Percentiles rank a stretch among this genome's conserved stretches.
phyloP scores from a whole-genome alignment of 2,888 invertebrate species.

The Agrypnus murinus region DNA sequence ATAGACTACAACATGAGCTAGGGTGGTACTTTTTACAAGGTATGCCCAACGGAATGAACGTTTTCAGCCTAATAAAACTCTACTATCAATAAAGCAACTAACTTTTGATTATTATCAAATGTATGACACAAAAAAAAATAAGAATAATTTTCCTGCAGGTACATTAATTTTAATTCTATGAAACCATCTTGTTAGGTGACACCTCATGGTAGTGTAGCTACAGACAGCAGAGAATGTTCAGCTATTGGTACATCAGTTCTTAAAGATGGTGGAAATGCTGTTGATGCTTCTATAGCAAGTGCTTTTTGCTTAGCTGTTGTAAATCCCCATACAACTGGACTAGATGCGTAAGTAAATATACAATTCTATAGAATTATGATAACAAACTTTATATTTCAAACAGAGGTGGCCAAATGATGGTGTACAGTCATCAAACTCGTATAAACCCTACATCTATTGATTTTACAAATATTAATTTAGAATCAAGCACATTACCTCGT shows the following conservation, averaged over 20 bases:
- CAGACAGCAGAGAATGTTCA: conserved; percentile 82
- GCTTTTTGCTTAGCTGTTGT: conserved; percentile 84
- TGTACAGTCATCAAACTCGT: conserved; percentile 80
- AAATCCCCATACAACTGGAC: conserved; percentile 82
- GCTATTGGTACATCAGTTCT: conserved; percentile 80
- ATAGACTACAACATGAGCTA: no score
- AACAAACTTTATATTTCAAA: conserved; percentile 47
- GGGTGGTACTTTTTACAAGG: no score
- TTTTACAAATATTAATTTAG: conserved; percentile 71
- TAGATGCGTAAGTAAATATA: conserved; percentile 80
- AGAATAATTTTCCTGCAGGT: no score
- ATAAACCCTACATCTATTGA: conserved; percentile 75
- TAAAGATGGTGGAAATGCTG: conserved; percentile 82
- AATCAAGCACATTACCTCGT: conserved; percentile 72
- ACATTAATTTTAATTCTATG: no score
- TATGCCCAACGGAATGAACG: no score
- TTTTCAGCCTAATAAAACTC: no score
- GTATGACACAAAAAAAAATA: no score
- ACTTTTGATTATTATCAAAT: no score
- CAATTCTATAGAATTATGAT: no score
- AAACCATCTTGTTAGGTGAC: no score
- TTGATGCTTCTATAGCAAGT: conserved; percentile 84
- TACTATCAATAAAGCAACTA: no score
- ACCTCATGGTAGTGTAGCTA: conserved; percentile 85
- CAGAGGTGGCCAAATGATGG: conserved; percentile 83